Evolutionary conservation across 2,113 vertebrate species (phyloP), one percentile per base, ranked within the genome.

Genomic region (Rhabdomys dilectus): DNA sequence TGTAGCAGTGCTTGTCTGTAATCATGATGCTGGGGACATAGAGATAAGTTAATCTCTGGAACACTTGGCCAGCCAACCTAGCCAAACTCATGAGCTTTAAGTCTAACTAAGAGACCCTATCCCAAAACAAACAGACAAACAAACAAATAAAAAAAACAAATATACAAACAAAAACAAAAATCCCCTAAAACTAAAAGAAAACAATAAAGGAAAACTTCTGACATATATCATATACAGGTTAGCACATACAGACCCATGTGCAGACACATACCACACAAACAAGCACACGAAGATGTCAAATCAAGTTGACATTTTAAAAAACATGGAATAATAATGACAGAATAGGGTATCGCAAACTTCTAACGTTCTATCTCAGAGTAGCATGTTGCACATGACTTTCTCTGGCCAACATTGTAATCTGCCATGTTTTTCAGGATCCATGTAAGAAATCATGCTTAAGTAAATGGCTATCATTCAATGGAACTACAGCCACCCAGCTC

Each of bases 401-500:
- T 88, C 13, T 22, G 48, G 76, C 2, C 4, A 80, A 16, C 13
- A 53, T 80, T 53, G 39, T 64, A 84, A 34, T 70, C 48, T 6
- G 13, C 66, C 15, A 17, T 3, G 17, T 34, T 87, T 34, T 70
- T 58, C 82, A 85, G 7, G 19, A 34, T 22, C 24, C 5, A 34
- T 9, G 0, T 8, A 66, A 45, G 39, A 75, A 89, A 60, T 7
- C 36, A 17, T 1, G 19, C 1, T 91, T 77, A n/a, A 70, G 11
- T 4, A 21, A 39, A 7, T 17, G 31, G 3, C 45, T 24, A 34
- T 5, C 2, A 3, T 21, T 21, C 0, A 26, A 3, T 11, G 45
- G 29, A 31, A 70, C 13, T 8, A 31, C 56, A 70, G 16, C 8
- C 10, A n/a, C 1, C 9, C 31, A 42, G 5, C 7, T 34, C 16